Evolutionary conservation across 2,888 invertebrate species (phyloP), one percentile per base, ranked within the genome.

Genomic region (Coenonympha glycerion): DNA sequence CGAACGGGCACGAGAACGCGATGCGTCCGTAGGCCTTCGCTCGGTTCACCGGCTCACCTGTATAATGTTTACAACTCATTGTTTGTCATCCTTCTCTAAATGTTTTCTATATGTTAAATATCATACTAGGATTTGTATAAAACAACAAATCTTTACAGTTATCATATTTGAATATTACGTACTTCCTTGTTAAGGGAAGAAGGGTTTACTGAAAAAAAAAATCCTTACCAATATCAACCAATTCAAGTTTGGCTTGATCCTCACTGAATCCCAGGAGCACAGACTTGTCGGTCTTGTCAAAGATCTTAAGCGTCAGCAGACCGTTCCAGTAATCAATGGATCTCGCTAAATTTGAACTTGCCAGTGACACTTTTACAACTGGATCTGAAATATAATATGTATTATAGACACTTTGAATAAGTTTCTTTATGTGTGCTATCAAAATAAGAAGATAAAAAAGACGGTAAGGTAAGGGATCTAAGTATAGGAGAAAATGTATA

Each of bases 1-100:
- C 88, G 58, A 89, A 87, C 0, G 98, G 97, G 60, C 95, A 93
- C 0, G 97, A 91, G 82, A 98, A 99, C 0, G 99, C 99, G 64
- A 98, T 95, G 49, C 99, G 91, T 0, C 99, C 99, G 84, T 95
- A 98, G 0, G 97, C 97, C 70, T 94, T 92, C 1, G 93, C 97
- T 60, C 94, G 93, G 71, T 97, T 90, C 2, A 99, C 88, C 24
- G 90, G 81, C 42, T 72, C 82, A 53, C 88, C 92, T 92, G 73
- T 3, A n/a, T n/a, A 74, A 72, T 39, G 2, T 18, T 39, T 13
- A 13, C 22, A 39, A 6, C n/a, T n/a, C n/a, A n/a, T n/a, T n/a
- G n/a, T n/a, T n/a, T 39, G 8, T 8, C 9, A 37, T 11, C 16
- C 33, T 8, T 16, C 8, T n/a, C n/a, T n/a, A n/a, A n/a, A n/a